Percentiles rank a stretch among this genome's conserved stretches.
These are phyloP conservation scores for Acromyrmex echinatior DNA, from an alignment of 1,140 invertebrate species.

Conservation along the genomic window DNA sequence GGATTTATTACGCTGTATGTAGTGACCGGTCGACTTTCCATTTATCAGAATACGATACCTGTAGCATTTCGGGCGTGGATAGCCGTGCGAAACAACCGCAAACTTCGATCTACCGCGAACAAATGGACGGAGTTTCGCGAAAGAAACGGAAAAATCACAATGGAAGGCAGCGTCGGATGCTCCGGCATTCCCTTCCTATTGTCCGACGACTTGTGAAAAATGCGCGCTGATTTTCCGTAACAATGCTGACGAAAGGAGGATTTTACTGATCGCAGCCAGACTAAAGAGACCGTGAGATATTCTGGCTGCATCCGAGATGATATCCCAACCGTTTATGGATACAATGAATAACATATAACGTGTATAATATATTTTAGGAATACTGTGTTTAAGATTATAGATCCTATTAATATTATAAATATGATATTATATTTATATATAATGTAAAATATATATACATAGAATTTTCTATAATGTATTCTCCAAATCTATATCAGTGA, in stretches of 20 bases:
- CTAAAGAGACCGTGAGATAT: constrained; percentile 67
- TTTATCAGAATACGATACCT: constrained; percentile 73
- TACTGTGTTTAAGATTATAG: constrained; percentile 4
- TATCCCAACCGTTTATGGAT: constrained; percentile 33
- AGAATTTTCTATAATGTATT: neutral
- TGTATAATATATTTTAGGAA: neutral
- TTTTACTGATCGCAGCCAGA: constrained; percentile 70
- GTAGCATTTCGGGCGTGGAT: constrained; percentile 67
- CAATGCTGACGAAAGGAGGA: constrained; percentile 76
- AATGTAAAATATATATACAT: too few species aligned
- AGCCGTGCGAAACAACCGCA: constrained; percentile 73
- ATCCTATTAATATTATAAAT: neutral
- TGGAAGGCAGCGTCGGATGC: constrained; percentile 64
- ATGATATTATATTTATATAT: too few species aligned
- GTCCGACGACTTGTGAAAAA: constrained; percentile 76
- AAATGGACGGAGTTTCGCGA: constrained; percentile 74
- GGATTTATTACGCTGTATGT: constrained; percentile 68
- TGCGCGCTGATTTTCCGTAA: constrained; percentile 77
- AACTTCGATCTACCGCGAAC: constrained; percentile 74
- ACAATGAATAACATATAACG: constrained; percentile 29
- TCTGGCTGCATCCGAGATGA: constrained; percentile 35
- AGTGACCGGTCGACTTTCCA: constrained; percentile 68
- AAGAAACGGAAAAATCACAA: constrained; percentile 76
- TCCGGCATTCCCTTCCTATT: constrained; percentile 65
- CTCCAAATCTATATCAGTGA: too few species aligned